Conservation (phyloP, 2,113 vertebrate species). For the Anhinga rufa region DNA sequence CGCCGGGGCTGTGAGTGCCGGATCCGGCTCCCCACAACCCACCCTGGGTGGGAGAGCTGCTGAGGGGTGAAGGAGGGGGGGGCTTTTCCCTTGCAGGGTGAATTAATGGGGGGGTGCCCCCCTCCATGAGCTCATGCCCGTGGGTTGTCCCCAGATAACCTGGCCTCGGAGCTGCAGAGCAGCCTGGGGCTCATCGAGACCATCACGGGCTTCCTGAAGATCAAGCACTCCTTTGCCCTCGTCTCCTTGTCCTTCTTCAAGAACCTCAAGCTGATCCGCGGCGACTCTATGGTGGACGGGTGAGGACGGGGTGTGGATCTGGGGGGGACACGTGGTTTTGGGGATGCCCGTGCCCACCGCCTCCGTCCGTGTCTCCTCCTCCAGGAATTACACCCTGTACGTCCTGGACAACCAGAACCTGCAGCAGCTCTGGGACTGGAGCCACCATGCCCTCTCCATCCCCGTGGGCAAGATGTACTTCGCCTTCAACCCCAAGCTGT, state of each 20-base stretch:
- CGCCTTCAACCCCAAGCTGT: conserved; percentile 81
- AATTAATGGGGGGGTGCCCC: neutral
- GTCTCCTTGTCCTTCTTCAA: conserved; percentile 80
- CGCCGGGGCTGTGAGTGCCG: conserved; percentile 77
- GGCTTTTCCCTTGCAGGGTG: neutral
- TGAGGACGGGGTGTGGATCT: neutral
- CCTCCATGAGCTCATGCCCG: rapidly evolving
- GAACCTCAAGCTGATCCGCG: conserved; percentile 79
- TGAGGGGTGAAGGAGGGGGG: neutral
- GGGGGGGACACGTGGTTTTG: rapidly evolving
- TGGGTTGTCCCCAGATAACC: conserved; percentile 60
- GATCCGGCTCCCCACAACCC: neutral
- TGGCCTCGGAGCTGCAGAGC: conserved; percentile 70
- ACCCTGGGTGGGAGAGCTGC: neutral
- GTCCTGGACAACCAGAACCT: conserved; percentile 82
- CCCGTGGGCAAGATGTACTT: conserved; percentile 79
- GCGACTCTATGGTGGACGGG: conserved; percentile 80
- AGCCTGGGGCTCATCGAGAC: conserved; percentile 79
- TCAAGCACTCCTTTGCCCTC: conserved; percentile 79
- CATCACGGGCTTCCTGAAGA: conserved; percentile 82
- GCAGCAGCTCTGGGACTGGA: conserved; percentile 79
- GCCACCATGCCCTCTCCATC: conserved; percentile 68
- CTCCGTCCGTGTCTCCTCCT: neutral
- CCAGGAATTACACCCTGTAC: conserved; percentile 80
- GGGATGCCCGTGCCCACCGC: neutral